Percentiles rank a stretch among this genome's conserved stretches.
These are phyloP conservation scores for Oenanthe oenanthe DNA, from an alignment of 2,113 vertebrate genomes.

Conservation along the genomic window DNA sequence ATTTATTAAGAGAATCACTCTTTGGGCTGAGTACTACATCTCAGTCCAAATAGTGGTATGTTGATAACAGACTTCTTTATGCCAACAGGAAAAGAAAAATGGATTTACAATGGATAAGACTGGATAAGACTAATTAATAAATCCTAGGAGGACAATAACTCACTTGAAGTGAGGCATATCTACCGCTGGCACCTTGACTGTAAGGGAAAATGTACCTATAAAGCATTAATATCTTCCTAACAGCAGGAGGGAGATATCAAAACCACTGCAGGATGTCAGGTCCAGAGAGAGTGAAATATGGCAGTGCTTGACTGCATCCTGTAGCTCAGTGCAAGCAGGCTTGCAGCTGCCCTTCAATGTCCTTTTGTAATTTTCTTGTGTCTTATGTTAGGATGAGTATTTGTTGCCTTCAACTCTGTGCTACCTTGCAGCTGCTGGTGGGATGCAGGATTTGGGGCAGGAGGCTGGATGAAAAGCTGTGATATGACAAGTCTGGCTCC, in stretches of 20 bases:
- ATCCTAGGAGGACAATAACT: not conserved
- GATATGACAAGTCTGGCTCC: not conserved
- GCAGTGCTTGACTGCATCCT: not conserved
- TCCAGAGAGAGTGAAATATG: not conserved
- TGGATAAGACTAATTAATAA: conserved; percentile 50
- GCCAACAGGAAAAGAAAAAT: not conserved
- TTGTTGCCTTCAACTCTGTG: not conserved
- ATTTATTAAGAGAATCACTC: not conserved
- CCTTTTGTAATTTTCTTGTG: not conserved
- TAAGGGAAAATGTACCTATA: not conserved
- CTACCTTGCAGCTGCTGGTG: not conserved
- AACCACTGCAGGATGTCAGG: not conserved
- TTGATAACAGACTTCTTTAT: not conserved
- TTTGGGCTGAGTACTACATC: not conserved
- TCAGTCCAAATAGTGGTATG: not conserved
- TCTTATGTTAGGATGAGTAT: not conserved
- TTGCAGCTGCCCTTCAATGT: not conserved
- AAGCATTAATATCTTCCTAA: not conserved
- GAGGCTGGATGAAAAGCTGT: not conserved
- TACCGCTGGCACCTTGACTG: conserved; percentile 14
- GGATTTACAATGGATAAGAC: not conserved
- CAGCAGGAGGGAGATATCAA: not conserved
- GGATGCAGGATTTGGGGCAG: not conserved
- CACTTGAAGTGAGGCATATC: conserved; percentile 3
- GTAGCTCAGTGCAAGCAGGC: not conserved